A percentile compares a stretch with the other conserved stretches of the same genome.
These are phyloP conservation scores for Hofmannophila pseudospretella DNA, from an alignment of 2,888 invertebrate genomes.

Conservation along the genomic window DNA sequence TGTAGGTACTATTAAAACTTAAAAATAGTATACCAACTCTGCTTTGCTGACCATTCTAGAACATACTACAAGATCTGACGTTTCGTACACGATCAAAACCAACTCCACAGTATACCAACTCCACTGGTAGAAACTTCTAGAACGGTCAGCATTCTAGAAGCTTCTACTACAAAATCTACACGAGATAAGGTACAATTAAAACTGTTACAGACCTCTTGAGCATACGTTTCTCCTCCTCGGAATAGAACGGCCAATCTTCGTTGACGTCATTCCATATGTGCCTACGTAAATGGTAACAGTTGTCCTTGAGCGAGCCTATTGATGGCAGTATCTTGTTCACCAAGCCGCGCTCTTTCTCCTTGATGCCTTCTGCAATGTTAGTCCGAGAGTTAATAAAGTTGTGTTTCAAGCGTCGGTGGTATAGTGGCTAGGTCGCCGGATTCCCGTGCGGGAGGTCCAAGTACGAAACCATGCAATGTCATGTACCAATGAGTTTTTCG, in stretches of 20 bases:
- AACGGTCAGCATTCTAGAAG: neutral
- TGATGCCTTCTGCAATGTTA: constrained; percentile 87
- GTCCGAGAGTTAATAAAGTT: constrained; percentile 27
- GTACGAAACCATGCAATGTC: no score
- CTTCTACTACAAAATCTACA: neutral
- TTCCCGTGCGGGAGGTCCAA: no score
- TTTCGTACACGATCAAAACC: no score
- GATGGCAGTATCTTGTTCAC: constrained; percentile 88
- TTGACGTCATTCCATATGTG: constrained; percentile 95
- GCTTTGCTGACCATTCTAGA: no score
- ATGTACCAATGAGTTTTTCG: no score
- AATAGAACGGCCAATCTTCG: constrained; percentile 96
- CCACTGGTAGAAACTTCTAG: neutral
- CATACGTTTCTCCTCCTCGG: constrained; percentile 91
- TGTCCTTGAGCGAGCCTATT: constrained; percentile 90
- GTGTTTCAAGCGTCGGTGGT: no score
- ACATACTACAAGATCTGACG: no score
- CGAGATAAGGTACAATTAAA: constrained; percentile 7
- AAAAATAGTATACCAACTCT: no score
- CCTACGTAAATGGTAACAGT: constrained; percentile 91
- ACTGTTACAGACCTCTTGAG: constrained; percentile 83
- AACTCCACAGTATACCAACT: no score
- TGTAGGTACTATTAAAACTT: no score
- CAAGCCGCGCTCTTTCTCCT: constrained; percentile 87
- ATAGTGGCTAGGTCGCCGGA: no score